These are phyloP conservation scores for Desmodus rotundus DNA, from an alignment of 2,113 vertebrate species.

Conservation along the genomic window DNA sequence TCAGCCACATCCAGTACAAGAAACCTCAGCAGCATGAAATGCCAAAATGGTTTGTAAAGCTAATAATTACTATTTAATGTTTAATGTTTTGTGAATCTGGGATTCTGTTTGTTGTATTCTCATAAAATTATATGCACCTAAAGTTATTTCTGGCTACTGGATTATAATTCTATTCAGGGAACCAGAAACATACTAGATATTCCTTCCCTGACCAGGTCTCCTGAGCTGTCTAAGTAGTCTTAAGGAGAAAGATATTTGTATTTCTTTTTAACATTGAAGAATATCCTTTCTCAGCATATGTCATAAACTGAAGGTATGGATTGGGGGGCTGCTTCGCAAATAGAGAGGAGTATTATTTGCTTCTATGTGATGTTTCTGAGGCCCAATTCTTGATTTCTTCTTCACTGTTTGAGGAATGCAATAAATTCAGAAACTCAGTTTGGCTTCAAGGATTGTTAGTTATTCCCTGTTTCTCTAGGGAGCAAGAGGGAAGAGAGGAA, in stretches of 20 bases:
- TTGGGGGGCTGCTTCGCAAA: not conserved
- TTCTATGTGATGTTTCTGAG: constrained; percentile 51
- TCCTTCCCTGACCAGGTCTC: not conserved
- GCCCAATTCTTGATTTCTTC: constrained; percentile 49
- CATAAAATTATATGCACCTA: not conserved
- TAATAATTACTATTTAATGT: not conserved
- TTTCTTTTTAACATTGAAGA: not conserved
- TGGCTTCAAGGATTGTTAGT: constrained; percentile 45
- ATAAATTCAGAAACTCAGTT: constrained; percentile 46
- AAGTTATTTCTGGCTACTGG: not conserved
- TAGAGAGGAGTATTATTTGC: constrained; percentile 23
- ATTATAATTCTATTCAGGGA: not conserved
- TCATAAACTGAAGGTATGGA: not conserved
- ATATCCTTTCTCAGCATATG: not conserved
- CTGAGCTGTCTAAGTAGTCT: not conserved
- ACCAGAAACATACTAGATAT: not conserved
- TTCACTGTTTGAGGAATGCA: constrained; percentile 50
- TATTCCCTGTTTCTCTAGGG: constrained; percentile 57
- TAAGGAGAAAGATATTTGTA: not conserved
- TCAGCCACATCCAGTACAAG: not conserved
- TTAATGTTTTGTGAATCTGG: not conserved
- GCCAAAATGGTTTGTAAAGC: not conserved
- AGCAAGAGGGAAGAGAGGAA: constrained; percentile 2
- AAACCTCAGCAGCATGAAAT: not conserved
- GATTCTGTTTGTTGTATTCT: not conserved